Base-by-base conservation (phyloP, 2,888 invertebrate genomes). In the Chalcis sispes region DNA sequence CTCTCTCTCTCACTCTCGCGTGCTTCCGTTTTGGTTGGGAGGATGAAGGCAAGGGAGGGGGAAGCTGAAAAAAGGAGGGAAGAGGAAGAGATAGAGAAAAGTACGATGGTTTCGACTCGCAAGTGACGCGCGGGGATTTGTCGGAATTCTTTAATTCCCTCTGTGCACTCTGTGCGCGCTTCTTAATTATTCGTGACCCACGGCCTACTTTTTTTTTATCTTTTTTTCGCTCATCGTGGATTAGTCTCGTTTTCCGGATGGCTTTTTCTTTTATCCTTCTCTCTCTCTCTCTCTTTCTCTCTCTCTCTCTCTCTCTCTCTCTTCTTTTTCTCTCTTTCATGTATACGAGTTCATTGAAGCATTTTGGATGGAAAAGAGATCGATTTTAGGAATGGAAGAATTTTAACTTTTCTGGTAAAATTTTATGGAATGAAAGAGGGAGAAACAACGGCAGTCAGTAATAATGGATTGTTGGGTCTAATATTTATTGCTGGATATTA, bases 171-270 rank as follows among this genome's bases (percentile, higher is more conserved):
- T 27, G 10, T 54, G 54, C 3, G 59, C 8, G 32, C 5, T 27
- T 29, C 27, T 54, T 54, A 20, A 27, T 27, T 54, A 27, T 36
- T 40, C 42, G 4, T 48, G 15, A 8, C 42, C 20, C 40, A 25
- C 56, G 56, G 42, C 56, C 54, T 56, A 67, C 52, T 66, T 67
- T 18, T 29, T 54, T 40, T 29, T 40, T n/a, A 1, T 42, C 13
- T 36, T 15, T 23, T 4, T 8, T 8, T 0, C 18, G 1, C 27
- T 8, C 46, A 10, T n/a, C 15, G 23, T 23, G 42, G 40, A 40
- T 50, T 66, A 50, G 66, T 25, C 32, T 66, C 25, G 25, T 40
- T 66, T 40, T 66, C 8, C 2, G 2, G 25, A 10, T 15, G 13
- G 29, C 46, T 18, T 27, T 42, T 42, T n/a, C 2, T n/a, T 1